Evolutionary conservation across 1,140 invertebrate species (phyloP).

Genomic region (Nebria ingens): DNA sequence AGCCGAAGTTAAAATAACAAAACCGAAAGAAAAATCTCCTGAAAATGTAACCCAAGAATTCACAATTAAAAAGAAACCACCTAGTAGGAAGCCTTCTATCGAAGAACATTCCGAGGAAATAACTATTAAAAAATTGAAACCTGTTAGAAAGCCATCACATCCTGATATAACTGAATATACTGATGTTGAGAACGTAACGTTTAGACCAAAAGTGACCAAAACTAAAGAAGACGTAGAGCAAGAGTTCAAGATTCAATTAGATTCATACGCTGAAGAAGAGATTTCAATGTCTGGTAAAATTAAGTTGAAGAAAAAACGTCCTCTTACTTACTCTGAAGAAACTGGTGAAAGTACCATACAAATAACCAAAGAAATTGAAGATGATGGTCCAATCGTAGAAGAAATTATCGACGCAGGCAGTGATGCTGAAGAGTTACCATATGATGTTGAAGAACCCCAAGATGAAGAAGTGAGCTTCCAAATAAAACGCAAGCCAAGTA

Average conservation of each 20-base stretch:
- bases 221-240: conserved; percentile 76
- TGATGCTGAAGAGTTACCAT: conserved; percentile 46
- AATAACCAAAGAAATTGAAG: conserved; percentile 57
- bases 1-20: conserved; percentile 27
- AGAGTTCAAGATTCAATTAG: conserved; percentile 72
- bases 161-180: conserved; percentile 55
- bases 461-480: conserved; percentile 38
- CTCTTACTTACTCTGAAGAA: conserved; percentile 60
- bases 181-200: conserved; percentile 62
- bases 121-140: conserved; percentile 57
- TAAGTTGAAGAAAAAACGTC: conserved; percentile 57
- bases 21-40: conserved; percentile 21
- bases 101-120: conserved; percentile 63
- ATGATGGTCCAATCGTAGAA: conserved; percentile 52
- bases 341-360: conserved; percentile 58
- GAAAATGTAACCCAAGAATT: conserved; percentile 40
- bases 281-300: conserved; percentile 74
- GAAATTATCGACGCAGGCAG: conserved; percentile 53
- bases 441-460: conserved; percentile 47
- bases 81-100: conserved; percentile 39
- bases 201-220: conserved; percentile 54
- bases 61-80: conserved; percentile 40
- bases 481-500: conserved; percentile 37
- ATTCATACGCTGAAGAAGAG: conserved; percentile 76
- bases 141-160: conserved; percentile 44